phyloP scores from a whole-genome alignment of 2,888 invertebrate species.

The Hypolimnas misippus region DNA sequence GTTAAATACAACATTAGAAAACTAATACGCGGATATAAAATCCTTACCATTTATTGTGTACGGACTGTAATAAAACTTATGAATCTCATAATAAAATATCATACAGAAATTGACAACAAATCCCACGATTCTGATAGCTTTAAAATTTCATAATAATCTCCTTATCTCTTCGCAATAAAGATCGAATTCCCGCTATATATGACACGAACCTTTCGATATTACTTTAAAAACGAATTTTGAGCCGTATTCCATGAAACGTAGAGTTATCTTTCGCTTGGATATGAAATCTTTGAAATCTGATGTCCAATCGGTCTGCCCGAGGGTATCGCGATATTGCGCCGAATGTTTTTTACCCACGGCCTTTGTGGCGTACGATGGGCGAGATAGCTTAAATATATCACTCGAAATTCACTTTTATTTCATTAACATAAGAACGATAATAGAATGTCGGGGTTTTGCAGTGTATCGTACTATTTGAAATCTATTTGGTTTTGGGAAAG shows the following conservation, averaged over 20 bases:
- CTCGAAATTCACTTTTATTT: slow-evolving; percentile 7
- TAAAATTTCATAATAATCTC: slow-evolving; percentile 21
- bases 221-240: slow-evolving; percentile 14
- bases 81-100: slow-evolving; percentile 25
- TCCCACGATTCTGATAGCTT: slow-evolving; percentile 25
- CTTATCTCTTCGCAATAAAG: slow-evolving; percentile 27
- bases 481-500: slow-evolving; percentile 52
- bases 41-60: neutral
- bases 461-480: slow-evolving; percentile 46
- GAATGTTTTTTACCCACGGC: slow-evolving; percentile 60
- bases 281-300: slow-evolving; percentile 43
- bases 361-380: slow-evolving; percentile 55
- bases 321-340: slow-evolving; percentile 64
- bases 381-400: slow-evolving; percentile 33
- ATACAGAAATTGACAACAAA: too few relatives aligned
- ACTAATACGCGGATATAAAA: neutral
- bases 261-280: slow-evolving; percentile 37
- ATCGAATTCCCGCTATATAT: slow-evolving; percentile 23
- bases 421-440: slow-evolving; percentile 5
- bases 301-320: slow-evolving; percentile 56
- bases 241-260: slow-evolving; percentile 8
- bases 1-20: neutral
- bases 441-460: neutral
- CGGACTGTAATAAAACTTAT: neutral
- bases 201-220: slow-evolving; percentile 29